A percentile compares a stretch with the other conserved stretches of the same genome.
Evolutionary conservation across 2,888 invertebrate species (phyloP).

Genomic region (Sipha maydis): DNA sequence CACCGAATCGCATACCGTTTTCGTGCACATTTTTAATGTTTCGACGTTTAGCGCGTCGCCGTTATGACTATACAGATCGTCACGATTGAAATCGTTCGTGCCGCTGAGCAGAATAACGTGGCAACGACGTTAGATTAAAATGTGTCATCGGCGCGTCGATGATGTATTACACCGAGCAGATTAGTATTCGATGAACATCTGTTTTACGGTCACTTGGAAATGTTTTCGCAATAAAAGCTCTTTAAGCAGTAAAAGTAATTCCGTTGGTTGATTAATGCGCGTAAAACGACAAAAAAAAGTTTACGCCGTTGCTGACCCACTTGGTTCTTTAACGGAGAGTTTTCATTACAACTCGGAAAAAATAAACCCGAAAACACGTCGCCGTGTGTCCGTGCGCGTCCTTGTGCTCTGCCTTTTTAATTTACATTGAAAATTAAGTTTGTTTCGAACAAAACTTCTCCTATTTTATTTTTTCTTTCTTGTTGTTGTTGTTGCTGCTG

Average conservation of each 20-base stretch:
- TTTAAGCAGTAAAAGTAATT: conserved; percentile 11
- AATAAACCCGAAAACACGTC: neutral
- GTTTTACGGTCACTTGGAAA: conserved; percentile 14
- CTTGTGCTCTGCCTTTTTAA: conserved; percentile 12
- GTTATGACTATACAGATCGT: no score
- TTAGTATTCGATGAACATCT: neutral
- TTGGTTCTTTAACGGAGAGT: conserved; percentile 14
- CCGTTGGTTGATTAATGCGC: conserved; percentile 24
- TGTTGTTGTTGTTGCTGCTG: neutral
- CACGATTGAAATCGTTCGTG: neutral
- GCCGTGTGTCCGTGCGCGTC: conserved; percentile 1
- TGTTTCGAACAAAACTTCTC: conserved; percentile 24
- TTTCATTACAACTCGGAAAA: conserved; percentile 23
- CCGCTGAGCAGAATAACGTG: neutral
- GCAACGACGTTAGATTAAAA: neutral
- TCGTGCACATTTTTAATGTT: neutral
- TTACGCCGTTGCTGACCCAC: conserved; percentile 25
- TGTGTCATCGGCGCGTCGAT: neutral
- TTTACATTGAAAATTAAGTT: conserved; percentile 34
- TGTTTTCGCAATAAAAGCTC: conserved; percentile 24
- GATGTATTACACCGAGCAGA: neutral
- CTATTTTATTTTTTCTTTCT: no score
- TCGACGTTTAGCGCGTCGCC: neutral
- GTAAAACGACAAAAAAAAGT: conserved; percentile 24
- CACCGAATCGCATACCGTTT: no score